Percentiles rank a stretch among this genome's conserved stretches.
These are phyloP conservation scores for Drosophila willistoni DNA, from an alignment of 1,140 invertebrate species.

Conservation along the genomic window DNA sequence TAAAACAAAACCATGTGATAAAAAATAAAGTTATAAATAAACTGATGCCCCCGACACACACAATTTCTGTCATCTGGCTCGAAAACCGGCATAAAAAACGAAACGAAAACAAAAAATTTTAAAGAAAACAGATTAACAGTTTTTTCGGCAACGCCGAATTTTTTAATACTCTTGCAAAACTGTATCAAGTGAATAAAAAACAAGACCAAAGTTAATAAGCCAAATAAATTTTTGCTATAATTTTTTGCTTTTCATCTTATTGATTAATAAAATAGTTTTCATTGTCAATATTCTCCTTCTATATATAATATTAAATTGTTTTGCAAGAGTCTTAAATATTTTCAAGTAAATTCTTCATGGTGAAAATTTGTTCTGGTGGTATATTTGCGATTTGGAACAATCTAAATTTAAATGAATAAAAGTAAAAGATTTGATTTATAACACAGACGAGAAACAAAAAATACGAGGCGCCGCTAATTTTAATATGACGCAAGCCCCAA, in stretches of 20 bases:
- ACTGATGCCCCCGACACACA: conserved; percentile 9
- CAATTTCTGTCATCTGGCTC: conserved; percentile 19
- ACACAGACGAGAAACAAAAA: background rate
- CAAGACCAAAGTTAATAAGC: too few species aligned
- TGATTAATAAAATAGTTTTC: background rate
- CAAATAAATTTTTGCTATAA: background rate
- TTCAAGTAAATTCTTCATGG: background rate
- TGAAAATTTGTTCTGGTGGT: background rate
- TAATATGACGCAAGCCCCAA: conserved; percentile 22
- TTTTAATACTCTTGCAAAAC: background rate
- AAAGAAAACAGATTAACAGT: background rate
- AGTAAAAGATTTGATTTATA: conserved; percentile 36
- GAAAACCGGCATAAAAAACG: conserved; percentile 29
- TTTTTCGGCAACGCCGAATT: background rate
- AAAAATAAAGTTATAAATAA: conserved; percentile 27
- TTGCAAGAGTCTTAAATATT: background rate
- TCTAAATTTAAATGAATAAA: background rate
- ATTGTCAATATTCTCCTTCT: too few species aligned
- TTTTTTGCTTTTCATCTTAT: background rate
- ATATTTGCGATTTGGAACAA: background rate
- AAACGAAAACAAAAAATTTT: background rate
- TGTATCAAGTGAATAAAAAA: too few species aligned
- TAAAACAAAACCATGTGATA: conserved; percentile 6
- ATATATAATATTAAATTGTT: background rate
- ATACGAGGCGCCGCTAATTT: conserved; percentile 15